A percentile compares a stretch with the other conserved stretches of the same genome.
phyloP scores from a whole-genome alignment of 2,113 vertebrate species.

The Anguilla japonica region DNA sequence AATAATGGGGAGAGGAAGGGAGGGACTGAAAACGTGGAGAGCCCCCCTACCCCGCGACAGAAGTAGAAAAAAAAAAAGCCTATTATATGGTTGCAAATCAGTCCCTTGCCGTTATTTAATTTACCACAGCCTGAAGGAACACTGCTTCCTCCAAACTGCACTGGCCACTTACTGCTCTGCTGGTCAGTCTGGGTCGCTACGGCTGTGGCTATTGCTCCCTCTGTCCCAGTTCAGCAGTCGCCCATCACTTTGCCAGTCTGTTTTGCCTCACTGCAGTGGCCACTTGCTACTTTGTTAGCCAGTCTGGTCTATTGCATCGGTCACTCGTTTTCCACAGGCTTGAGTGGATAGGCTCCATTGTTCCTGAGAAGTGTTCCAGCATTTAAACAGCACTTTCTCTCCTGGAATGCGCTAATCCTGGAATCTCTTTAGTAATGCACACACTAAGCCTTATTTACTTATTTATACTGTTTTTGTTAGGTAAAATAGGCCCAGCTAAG shows the following conservation, averaged over 20 bases:
- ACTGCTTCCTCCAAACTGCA: conserved; percentile 69
- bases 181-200: conserved; percentile 41
- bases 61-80: conserved; percentile 82
- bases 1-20: neutral
- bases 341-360: conserved; percentile 41
- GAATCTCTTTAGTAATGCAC: conserved; percentile 20
- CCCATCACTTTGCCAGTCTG: too few relatives aligned
- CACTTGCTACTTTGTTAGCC: too few relatives aligned
- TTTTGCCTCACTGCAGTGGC: too few relatives aligned
- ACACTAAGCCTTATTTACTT: conserved; percentile 13
- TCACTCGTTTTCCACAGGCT: conserved; percentile 48
- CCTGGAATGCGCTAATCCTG: conserved; percentile 11
- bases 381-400: conserved; percentile 18
- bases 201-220: neutral
- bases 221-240: too few relatives aligned
- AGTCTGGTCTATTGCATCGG: too few relatives aligned
- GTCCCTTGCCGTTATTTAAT: conserved; percentile 87
- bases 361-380: conserved; percentile 11
- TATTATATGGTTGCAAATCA: conserved; percentile 96
- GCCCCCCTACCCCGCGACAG: conserved; percentile 75
- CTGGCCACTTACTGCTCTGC: conserved; percentile 54
- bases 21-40: conserved; percentile 75
- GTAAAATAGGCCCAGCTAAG: neutral
- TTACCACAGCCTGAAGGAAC: conserved; percentile 72
- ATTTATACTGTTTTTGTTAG: too few relatives aligned